A percentile compares a stretch with the other conserved stretches of the same genome.
phyloP scores from a whole-genome alignment of 2,113 vertebrate species.

The Gavialis gangeticus region DNA sequence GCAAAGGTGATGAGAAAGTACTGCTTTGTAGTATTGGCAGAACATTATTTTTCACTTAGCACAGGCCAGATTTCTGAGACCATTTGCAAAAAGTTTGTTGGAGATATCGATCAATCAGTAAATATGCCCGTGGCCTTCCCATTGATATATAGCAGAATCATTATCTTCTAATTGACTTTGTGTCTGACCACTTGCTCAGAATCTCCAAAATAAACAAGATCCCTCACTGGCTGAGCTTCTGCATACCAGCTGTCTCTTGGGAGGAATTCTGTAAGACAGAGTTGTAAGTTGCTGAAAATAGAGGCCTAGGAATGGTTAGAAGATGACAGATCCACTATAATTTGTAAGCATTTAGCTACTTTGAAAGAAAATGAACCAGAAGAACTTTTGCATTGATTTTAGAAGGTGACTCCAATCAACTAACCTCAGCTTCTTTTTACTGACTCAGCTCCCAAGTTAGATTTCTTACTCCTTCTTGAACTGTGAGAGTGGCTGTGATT shows the following conservation, averaged over 20 bases:
- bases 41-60: background rate
- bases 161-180: background rate
- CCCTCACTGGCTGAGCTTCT: background rate
- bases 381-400: slow-evolving; percentile 12
- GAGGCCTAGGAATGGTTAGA: background rate
- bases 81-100: background rate
- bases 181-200: background rate
- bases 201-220: background rate
- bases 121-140: background rate
- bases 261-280: background rate
- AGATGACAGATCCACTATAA: background rate
- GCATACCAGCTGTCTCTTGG: background rate
- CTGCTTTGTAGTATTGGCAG: background rate
- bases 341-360: background rate
- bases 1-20: slow-evolving; percentile 2
- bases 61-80: background rate
- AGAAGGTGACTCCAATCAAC: slow-evolving; percentile 9
- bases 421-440: background rate
- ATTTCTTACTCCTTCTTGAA: background rate
- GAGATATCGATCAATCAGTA: background rate
- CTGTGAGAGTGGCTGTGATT: background rate
- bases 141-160: background rate
- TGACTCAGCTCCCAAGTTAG: background rate
- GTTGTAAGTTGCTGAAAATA: background rate
- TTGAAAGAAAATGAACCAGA: background rate